Evolutionary conservation across 2,888 invertebrate genomes (phyloP).

Genomic region (Tetragnatha montana): DNA sequence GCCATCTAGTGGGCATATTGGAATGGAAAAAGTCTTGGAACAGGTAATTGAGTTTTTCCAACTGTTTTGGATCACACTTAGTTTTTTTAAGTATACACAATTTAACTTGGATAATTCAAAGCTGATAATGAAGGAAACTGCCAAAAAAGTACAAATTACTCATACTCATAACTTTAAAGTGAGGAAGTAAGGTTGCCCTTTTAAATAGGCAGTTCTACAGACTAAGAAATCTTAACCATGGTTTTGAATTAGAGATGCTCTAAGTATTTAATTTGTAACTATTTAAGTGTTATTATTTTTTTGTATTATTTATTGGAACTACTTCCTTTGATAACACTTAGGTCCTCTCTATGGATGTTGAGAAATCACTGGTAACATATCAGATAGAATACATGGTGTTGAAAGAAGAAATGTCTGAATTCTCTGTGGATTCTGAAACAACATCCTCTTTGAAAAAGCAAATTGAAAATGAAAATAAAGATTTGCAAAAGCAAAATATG

Average conservation of each 20-base stretch:
- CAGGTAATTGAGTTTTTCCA: slow-evolving; percentile 79
- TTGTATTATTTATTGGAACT: neutral
- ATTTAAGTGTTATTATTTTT: neutral
- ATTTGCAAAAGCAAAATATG: slow-evolving; percentile 78
- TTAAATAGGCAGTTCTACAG: too few relatives aligned
- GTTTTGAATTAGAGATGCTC: too few relatives aligned
- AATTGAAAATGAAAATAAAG: slow-evolving; percentile 82
- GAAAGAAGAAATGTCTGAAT: slow-evolving; percentile 86
- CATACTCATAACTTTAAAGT: neutral
- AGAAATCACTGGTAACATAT: slow-evolving; percentile 89
- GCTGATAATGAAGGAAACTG: too few relatives aligned
- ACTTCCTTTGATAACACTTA: slow-evolving; percentile 73
- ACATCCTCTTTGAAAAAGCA: slow-evolving; percentile 31
- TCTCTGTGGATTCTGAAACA: slow-evolving; percentile 31
- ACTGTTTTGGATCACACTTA: too few relatives aligned
- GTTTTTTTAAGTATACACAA: neutral
- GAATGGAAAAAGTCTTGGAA: slow-evolving; percentile 89
- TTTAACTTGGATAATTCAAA: neutral
- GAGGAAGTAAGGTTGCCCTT: neutral
- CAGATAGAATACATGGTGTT: slow-evolving; percentile 93
- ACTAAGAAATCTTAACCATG: too few relatives aligned
- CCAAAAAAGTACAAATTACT: neutral
- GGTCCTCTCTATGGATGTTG: slow-evolving; percentile 84
- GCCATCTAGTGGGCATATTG: slow-evolving; percentile 77
- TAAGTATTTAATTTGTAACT: too few relatives aligned